These are phyloP conservation scores for Drosophila ercepeae DNA, from an alignment of 1,140 invertebrate genomes.

Conservation along the genomic window DNA sequence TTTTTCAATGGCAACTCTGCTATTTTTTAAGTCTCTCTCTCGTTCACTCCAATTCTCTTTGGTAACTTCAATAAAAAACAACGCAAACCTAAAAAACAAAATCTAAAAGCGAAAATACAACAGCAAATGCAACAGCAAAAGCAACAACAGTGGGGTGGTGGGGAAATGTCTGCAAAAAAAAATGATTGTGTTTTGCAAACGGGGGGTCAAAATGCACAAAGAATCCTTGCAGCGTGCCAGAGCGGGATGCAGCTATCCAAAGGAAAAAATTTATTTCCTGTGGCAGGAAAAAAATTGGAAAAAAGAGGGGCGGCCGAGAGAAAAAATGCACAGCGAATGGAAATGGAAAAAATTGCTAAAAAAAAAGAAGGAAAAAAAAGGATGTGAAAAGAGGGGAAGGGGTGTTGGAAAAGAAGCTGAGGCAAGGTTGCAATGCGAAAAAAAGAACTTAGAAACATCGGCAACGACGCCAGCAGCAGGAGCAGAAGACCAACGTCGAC, in stretches of 20 bases:
- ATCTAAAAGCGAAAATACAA: conserved; percentile 71
- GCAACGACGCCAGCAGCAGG: conserved; percentile 33
- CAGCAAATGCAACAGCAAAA: conserved; percentile 28
- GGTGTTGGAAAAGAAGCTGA: conserved; percentile 50
- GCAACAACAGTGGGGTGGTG: conserved; percentile 23
- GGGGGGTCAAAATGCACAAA: conserved; percentile 64
- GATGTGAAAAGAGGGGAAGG: conserved; percentile 23
- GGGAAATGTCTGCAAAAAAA: conserved; percentile 40
- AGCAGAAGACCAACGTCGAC: conserved; percentile 42
- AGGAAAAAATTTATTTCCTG: conserved; percentile 74
- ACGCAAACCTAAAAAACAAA: conserved; percentile 51
- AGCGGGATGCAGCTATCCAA: conserved; percentile 56
- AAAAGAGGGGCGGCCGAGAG: conserved; percentile 64
- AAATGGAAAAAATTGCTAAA: conserved; percentile 60
- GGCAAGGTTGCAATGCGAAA: conserved; percentile 75
- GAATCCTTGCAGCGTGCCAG: conserved; percentile 35
- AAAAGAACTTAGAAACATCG: conserved; percentile 76
- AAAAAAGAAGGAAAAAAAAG: conserved; percentile 44
- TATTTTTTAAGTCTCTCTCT: conserved; percentile 34
- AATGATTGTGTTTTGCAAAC: conserved; percentile 64
- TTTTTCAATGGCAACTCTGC: conserved; percentile 75
- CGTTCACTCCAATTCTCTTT: neutral
- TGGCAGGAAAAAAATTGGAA: conserved; percentile 52
- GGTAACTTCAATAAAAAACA: conserved; percentile 13
- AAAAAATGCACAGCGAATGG: conserved; percentile 75